A percentile compares a stretch with the other conserved stretches of the same genome.
Evolutionary conservation across 2,888 invertebrate genomes (phyloP).

Genomic region (Tinea pellionella): DNA sequence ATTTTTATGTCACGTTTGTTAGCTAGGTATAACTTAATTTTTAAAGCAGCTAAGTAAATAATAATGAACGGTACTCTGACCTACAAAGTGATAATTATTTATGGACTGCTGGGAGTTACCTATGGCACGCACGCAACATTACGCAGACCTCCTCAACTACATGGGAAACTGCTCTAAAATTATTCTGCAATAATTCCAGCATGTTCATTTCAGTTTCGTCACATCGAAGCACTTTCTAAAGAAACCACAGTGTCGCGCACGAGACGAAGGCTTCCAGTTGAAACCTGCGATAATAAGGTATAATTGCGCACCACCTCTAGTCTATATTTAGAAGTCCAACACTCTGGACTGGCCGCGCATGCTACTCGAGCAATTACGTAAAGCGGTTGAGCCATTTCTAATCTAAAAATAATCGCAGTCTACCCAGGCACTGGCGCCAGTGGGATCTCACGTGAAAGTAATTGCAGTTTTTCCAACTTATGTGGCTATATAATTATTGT

Average conservation of each 20-base stretch:
- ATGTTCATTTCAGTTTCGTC: slow-evolving; percentile 57
- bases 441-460: slow-evolving; percentile 64
- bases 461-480: slow-evolving; percentile 43
- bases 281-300: slow-evolving; percentile 66
- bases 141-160: slow-evolving; percentile 33
- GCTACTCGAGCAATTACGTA: slow-evolving; percentile 67
- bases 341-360: slow-evolving; percentile 62
- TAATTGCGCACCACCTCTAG: slow-evolving; percentile 61
- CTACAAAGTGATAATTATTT: slow-evolving; percentile 39
- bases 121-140: slow-evolving; percentile 54
- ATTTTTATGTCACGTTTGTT: too few relatives aligned
- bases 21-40: too few relatives aligned
- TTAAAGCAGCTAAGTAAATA: neutral
- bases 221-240: slow-evolving; percentile 64
- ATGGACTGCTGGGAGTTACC: slow-evolving; percentile 31
- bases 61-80: slow-evolving; percentile 33
- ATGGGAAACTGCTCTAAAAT: slow-evolving; percentile 37
- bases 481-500: slow-evolving; percentile 15
- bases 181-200: slow-evolving; percentile 49
- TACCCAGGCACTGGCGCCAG: slow-evolving; percentile 59
- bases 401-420: slow-evolving; percentile 71
- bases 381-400: slow-evolving; percentile 70
- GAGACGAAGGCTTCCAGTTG: slow-evolving; percentile 56
- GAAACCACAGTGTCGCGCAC: slow-evolving; percentile 49
- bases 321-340: slow-evolving; percentile 64